Conservation (phyloP, 2,113 vertebrate genomes). For the Mixornis gularis region DNA sequence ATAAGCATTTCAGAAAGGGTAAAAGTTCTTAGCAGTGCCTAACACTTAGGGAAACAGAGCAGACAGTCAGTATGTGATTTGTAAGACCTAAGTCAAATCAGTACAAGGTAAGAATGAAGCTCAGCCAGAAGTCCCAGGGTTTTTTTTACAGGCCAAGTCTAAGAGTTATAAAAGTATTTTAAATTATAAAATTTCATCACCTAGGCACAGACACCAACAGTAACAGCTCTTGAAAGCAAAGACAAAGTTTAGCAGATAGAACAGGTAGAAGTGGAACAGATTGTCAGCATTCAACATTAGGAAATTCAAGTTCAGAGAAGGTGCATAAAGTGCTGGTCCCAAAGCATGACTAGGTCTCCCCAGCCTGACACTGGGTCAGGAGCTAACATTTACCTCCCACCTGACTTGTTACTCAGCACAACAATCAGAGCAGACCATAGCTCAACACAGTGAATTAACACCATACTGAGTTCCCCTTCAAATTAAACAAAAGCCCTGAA, state of each 20-base stretch:
- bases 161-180: background rate
- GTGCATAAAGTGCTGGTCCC: background rate
- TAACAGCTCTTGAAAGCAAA: slow-evolving; percentile 50
- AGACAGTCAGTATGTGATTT: slow-evolving; percentile 18
- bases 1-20: background rate
- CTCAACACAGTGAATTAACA: background rate
- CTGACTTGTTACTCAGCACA: background rate
- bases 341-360: background rate
- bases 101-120: background rate
- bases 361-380: background rate
- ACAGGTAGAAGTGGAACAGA: slow-evolving; percentile 11
- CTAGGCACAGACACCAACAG: slow-evolving; percentile 37
- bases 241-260: slow-evolving; percentile 50
- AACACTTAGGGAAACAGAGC: slow-evolving; percentile 34
- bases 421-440: background rate
- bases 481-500: background rate
- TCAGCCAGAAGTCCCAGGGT: background rate
- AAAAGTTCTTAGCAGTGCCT: background rate
- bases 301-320: background rate
- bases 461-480: background rate
- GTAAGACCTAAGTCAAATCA: background rate
- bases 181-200: background rate
- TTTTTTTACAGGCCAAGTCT: background rate
- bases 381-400: background rate
- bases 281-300: background rate